Evolutionary conservation across 2,797 vertebrate genomes (phyloP), one percentile per base, ranked within the genome.

Genomic region (Megalops cyprinoides): DNA sequence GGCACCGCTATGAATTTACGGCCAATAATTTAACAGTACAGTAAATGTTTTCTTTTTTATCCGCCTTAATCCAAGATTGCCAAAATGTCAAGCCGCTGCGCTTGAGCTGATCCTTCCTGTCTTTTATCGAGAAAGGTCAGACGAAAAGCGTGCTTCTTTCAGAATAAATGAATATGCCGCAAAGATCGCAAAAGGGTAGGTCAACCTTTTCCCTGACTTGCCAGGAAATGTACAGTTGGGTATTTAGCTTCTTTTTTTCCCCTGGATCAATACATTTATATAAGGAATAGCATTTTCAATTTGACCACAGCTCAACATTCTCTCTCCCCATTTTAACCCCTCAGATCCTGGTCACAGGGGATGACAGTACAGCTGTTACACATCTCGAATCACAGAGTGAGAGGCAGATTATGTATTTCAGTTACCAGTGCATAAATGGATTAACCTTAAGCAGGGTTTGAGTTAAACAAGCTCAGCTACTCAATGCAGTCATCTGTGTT

Each of bases 71-170:
- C 88, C 88, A 91, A 92, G 91, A 92, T 92, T 92, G 90, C 85
- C 85, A 91, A 95, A 95, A 95, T 95, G 94, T 95, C 94, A 95
- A 93, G 90, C 89, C 79, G 89, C 91, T 93, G 89, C 89, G 92
- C 91, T 92, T 90, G 89, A 92, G 91, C 90, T 92, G 91, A 88
- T 87, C 77, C 84, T 89, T 87, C 89, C 88, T 91, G 86, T 88
- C 87, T 91, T 87, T 87, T 85, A 91, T 90, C 85, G 87, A 90
- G 86, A 94, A 95, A 95, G 94, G 94, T 94, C 94, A 95, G 82
- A 88, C n/a, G n/a, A 84, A 87, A 92, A 93, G 92, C 90, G 87
- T 88, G 89, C 89, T 89, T 90, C 90, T 90, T 87, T 89, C 88
- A 88, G 86, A 88, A 91, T 85, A 91, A 91, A 93, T 92, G 83